phyloP scores from a whole-genome alignment of 2,797 vertebrate genomes.

The Pogonophryne albipinna region DNA sequence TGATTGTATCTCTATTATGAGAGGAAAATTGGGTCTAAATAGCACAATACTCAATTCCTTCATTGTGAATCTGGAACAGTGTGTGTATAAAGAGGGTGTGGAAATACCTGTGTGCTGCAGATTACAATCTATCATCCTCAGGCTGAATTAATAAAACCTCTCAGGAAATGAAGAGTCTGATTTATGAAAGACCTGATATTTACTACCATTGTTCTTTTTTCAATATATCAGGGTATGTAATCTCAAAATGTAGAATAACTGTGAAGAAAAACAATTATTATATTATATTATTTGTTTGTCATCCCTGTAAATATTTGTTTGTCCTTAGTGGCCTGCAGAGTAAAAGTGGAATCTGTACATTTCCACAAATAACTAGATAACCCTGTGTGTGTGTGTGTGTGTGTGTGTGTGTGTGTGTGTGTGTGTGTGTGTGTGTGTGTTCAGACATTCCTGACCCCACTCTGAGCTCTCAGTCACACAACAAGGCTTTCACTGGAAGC shows the following conservation, averaged over 20 bases:
- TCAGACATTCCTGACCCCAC: slow-evolving; percentile 82
- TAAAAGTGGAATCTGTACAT: slow-evolving; percentile 20
- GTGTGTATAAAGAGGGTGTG: slow-evolving; percentile 6
- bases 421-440: slow-evolving; percentile 11
- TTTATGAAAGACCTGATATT: background rate
- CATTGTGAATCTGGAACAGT: slow-evolving; percentile 9
- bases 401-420: too few relatives aligned
- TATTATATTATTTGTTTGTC: background rate
- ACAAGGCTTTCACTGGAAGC: slow-evolving; percentile 74
- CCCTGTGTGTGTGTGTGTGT: slow-evolving; percentile 16
- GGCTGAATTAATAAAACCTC: background rate
- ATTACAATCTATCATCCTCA: slow-evolving; percentile 11
- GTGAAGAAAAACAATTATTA: background rate
- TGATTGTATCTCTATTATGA: slow-evolving; percentile 47
- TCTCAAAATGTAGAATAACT: background rate
- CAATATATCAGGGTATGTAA: background rate
- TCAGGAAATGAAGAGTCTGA: slow-evolving; percentile 1
- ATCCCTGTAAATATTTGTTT: slow-evolving; percentile 51
- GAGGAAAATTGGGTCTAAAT: slow-evolving; percentile 23
- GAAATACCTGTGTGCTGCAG: slow-evolving; percentile 9
- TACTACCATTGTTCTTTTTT: background rate
- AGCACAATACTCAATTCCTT: slow-evolving; percentile 9
- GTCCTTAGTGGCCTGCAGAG: slow-evolving; percentile 14
- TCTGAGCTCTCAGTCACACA: slow-evolving; percentile 71
- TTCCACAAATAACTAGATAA: slow-evolving; percentile 32